Evolutionary conservation across 2,797 vertebrate species (phyloP).

Genomic region (Phoebastria nigripes): DNA sequence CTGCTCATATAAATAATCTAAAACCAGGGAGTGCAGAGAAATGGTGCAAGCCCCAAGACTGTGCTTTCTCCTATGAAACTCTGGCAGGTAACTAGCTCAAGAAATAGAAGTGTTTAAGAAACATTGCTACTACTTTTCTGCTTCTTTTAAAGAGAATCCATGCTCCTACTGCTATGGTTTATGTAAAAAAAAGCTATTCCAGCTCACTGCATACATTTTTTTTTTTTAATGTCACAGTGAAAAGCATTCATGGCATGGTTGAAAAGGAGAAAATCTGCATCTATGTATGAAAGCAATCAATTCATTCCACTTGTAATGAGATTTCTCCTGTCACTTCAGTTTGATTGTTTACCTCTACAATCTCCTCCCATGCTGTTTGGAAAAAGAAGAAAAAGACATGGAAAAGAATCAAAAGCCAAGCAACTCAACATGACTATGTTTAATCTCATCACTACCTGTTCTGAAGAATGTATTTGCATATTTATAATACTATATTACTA

Average conservation of each 20-base stretch:
- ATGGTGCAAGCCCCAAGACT: not conserved
- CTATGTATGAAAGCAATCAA: not conserved
- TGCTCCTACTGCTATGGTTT: not conserved
- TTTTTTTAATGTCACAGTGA: not conserved
- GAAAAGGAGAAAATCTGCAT: not conserved
- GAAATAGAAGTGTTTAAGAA: not conserved
- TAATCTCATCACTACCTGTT: not conserved
- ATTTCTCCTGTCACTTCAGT: constrained; percentile 1
- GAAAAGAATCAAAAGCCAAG: not conserved
- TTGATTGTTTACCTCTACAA: constrained; percentile 16
- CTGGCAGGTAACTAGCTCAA: not conserved
- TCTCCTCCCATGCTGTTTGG: not conserved
- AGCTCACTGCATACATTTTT: not conserved
- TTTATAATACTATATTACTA: not conserved
- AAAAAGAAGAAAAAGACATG: not conserved
- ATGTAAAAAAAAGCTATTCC: not conserved
- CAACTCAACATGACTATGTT: not conserved
- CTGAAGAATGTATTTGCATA: not conserved
- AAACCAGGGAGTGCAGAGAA: not conserved
- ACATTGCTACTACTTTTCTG: not conserved
- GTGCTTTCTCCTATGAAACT: not conserved
- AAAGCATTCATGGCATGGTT: not conserved
- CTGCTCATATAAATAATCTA: not conserved
- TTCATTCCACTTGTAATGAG: constrained; percentile 22
- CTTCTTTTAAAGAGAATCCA: not conserved